A percentile compares a stretch with the other conserved stretches of the same genome.
Evolutionary conservation across 1,140 invertebrate species (phyloP).

Genomic region (Polypedilum pembai): DNA sequence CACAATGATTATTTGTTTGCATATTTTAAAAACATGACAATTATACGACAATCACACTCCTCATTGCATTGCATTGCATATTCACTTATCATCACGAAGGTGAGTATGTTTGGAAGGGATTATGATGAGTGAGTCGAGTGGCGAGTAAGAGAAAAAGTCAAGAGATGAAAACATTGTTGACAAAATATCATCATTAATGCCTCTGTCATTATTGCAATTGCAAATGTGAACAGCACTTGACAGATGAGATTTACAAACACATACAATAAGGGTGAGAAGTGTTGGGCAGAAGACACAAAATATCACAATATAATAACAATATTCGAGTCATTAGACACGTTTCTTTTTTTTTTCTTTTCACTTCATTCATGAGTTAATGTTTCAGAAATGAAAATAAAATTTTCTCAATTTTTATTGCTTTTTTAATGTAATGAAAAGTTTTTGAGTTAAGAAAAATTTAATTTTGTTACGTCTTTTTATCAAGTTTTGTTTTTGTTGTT

Average conservation of each 20-base stretch:
- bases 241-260: background rate
- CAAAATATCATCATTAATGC: slow-evolving; percentile 28
- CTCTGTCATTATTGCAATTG: slow-evolving; percentile 28
- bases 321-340: slow-evolving; percentile 17
- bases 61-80: slow-evolving; percentile 3
- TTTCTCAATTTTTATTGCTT: too few relatives aligned
- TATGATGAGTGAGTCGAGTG: slow-evolving; percentile 7
- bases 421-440: too few relatives aligned
- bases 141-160: background rate
- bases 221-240: background rate
- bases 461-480: background rate
- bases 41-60: slow-evolving; percentile 16
- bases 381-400: background rate
- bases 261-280: background rate
- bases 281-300: background rate
- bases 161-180: slow-evolving; percentile 19
- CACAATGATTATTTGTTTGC: slow-evolving; percentile 24
- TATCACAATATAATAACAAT: background rate
- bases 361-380: background rate
- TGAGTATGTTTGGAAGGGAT: background rate
- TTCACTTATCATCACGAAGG: background rate
- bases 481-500: background rate
- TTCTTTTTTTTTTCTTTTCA: background rate
- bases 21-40: slow-evolving; percentile 8
- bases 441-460: background rate